Base-by-base conservation (phyloP, 2,888 invertebrate genomes). In the Acrobasis repandana region DNA sequence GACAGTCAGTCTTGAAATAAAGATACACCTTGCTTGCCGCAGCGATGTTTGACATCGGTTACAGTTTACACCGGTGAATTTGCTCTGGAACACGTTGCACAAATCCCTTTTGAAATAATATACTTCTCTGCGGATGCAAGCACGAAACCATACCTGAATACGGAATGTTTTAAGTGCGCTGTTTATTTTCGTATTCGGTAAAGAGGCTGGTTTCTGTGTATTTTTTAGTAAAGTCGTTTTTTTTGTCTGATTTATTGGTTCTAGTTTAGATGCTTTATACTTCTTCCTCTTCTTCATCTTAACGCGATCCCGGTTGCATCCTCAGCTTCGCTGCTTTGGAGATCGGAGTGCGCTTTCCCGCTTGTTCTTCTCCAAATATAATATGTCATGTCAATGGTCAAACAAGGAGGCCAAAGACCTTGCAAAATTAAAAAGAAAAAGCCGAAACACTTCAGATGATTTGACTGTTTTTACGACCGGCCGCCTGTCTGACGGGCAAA, bases 21-120 rank as follows among this genome's bases (percentile, higher is more conserved):
- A 38, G 43, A 43, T 14, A n/a, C 43, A 11, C n/a, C 43, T 43
- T 43, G 43, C 43, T 43, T 43, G 43, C n/a, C 43, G n/a, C 43
- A 10, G 38, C 38, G 10, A 14, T 11, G 14, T 28, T 8, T 28
- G 28, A 28, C 28, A 28, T 28, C 14, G 43, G 11, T 43, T n/a
- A 43, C 43, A 11, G 11, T 43, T 43, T n/a, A 28, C 28, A 48
- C 16, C 16, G 50, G 11, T 50, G 50, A 28, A 50, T 50, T 49
- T 50, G 28, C 50, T 50, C 50, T 50, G 28, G 14, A 49, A 20
- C 28, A 50, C 43, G n/a, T n/a, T 43, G 50, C 20, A 50, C 50
- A 50, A 50, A 50, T 50, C 28, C 20, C 28, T 50, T 50, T 50
- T 33, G 14, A 50, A 50, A 50, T 20, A 50, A 50, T 28, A 50